These are phyloP conservation scores for Antheraea pernyi DNA, from an alignment of 1,140 invertebrate genomes.

Conservation along the genomic window DNA sequence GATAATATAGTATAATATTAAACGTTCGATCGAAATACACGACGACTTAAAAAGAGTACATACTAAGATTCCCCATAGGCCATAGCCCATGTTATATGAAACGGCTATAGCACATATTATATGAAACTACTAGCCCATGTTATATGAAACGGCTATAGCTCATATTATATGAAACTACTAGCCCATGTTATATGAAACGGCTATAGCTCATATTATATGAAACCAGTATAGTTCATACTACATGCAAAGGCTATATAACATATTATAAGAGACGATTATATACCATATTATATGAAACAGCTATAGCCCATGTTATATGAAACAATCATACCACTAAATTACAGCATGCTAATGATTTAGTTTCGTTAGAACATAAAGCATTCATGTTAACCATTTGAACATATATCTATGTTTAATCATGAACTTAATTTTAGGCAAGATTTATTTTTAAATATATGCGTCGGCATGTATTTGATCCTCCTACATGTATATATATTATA, in stretches of 20 bases:
- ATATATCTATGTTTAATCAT: neutral
- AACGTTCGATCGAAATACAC: neutral
- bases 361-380: neutral
- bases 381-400: neutral
- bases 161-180: neutral
- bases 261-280: neutral
- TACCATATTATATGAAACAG: too few relatives aligned
- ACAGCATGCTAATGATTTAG: neutral
- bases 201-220: neutral
- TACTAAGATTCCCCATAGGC: neutral
- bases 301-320: neutral
- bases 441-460: neutral
- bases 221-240: neutral
- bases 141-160: too few relatives aligned
- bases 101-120: too few relatives aligned
- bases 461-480: slow-evolving; percentile 23
- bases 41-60: neutral
- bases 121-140: too few relatives aligned
- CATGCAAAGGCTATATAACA: too few relatives aligned
- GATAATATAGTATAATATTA: slow-evolving; percentile 19
- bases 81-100: too few relatives aligned
- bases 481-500: slow-evolving; percentile 3
- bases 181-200: too few relatives aligned
- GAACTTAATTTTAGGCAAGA: slow-evolving; percentile 4
- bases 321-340: neutral